These are phyloP conservation scores for Gnatocerus cornutus DNA, from an alignment of 2,888 invertebrate species.

Conservation along the genomic window DNA sequence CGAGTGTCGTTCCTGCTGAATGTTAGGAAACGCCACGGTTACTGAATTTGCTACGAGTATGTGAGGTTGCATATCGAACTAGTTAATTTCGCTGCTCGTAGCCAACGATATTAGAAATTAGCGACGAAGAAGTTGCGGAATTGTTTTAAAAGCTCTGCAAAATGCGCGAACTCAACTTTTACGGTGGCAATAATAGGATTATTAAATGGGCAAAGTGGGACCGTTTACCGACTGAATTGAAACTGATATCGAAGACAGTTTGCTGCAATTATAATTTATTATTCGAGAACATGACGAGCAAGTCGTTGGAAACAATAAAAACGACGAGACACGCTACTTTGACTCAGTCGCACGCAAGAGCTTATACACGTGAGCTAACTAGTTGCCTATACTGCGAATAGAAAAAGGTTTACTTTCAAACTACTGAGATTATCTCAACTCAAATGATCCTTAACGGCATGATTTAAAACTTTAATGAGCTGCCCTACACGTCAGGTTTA, in stretches of 20 bases:
- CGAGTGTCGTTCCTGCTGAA: constrained; percentile 4
- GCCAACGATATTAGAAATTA: neutral
- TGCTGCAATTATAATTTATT: neutral
- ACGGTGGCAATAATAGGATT: too few species aligned
- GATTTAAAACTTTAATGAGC: neutral
- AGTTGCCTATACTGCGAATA: constrained; percentile 14
- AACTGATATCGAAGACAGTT: neutral
- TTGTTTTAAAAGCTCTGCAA: neutral
- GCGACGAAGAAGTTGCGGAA: neutral
- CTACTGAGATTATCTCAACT: neutral
- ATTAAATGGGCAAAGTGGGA: too few species aligned
- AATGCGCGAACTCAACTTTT: too few species aligned
- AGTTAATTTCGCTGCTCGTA: constrained; percentile 17
- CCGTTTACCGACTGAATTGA: too few species aligned
- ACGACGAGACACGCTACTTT: constrained; percentile 12
- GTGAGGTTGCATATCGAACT: constrained; percentile 18
- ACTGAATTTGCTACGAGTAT: constrained; percentile 22
- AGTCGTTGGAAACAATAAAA: neutral
- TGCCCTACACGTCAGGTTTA: neutral
- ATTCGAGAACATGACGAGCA: neutral
- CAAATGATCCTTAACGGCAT: neutral
- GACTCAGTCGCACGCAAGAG: constrained; percentile 18
- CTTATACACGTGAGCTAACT: constrained; percentile 5
- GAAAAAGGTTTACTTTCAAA: neutral
- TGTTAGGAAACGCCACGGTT: constrained; percentile 9